These are phyloP conservation scores for Trachops cirrhosus DNA, from an alignment of 2,797 vertebrate genomes.

Conservation along the genomic window DNA sequence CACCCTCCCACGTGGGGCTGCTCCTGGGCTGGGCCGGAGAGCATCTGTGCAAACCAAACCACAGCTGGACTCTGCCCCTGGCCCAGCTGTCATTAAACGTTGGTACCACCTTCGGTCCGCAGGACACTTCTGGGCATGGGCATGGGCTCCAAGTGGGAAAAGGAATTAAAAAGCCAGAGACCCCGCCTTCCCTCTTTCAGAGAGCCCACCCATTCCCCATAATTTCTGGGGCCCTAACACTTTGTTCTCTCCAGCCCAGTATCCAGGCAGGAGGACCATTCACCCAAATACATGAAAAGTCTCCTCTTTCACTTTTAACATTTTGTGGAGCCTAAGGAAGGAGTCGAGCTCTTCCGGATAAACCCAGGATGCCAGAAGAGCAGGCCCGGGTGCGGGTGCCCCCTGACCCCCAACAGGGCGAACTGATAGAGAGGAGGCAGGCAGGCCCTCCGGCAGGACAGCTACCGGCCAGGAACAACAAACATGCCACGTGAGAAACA, in stretches of 20 bases:
- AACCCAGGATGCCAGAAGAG: neutral
- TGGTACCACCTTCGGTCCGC: neutral
- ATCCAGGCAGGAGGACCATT: neutral
- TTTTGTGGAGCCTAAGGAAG: neutral
- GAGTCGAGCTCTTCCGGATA: neutral
- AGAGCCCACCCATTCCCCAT: neutral
- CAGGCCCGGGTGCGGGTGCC: neutral
- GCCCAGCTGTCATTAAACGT: neutral
- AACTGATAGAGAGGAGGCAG: neutral
- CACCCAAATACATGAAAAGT: neutral
- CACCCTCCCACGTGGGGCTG: neutral
- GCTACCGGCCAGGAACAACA: constrained; percentile 62
- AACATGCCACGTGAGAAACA: constrained; percentile 85
- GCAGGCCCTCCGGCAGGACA: neutral
- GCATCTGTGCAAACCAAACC: neutral
- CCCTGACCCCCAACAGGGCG: constrained; percentile 2
- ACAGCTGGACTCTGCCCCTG: neutral
- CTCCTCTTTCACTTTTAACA: neutral
- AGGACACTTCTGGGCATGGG: neutral
- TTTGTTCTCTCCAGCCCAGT: neutral
- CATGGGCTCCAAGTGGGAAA: neutral
- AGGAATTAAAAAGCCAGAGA: constrained; percentile 37
- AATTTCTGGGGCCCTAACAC: neutral
- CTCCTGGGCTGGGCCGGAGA: neutral
- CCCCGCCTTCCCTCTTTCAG: neutral